These are phyloP conservation scores for Pasiphila rectangulata DNA, from an alignment of 2,888 invertebrate genomes.

Conservation along the genomic window DNA sequence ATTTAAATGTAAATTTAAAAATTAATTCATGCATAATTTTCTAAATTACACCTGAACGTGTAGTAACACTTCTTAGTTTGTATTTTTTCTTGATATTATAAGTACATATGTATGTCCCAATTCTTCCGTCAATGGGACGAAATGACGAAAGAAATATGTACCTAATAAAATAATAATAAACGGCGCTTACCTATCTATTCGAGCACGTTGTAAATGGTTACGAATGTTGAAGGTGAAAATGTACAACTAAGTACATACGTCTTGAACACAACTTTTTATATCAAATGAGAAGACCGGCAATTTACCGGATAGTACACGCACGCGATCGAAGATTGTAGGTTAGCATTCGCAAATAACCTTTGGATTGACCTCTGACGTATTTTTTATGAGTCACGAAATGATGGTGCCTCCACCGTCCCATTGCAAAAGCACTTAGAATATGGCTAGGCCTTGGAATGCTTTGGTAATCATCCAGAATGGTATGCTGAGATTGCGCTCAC, in stretches of 20 bases:
- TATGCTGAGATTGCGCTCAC: background rate
- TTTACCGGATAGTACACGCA: background rate
- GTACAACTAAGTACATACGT: too few relatives aligned
- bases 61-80: too few relatives aligned
- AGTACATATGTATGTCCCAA: too few relatives aligned
- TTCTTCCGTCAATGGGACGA: too few relatives aligned
- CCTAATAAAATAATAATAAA: too few relatives aligned
- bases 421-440: conserved; percentile 14
- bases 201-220: background rate
- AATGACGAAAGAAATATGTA: too few relatives aligned
- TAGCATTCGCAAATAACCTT: conserved; percentile 11
- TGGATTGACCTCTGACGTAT: conserved; percentile 11
- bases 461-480: conserved; percentile 1
- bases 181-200: too few relatives aligned
- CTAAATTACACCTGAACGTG: too few relatives aligned
- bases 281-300: background rate
- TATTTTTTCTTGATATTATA: too few relatives aligned
- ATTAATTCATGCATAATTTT: too few relatives aligned
- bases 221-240: background rate
- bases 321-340: background rate
- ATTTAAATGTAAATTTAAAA: too few relatives aligned
- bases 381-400: conserved; percentile 19
- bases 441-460: conserved; percentile 5
- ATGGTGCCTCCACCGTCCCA: conserved; percentile 8
- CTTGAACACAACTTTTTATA: background rate